Base-by-base conservation (phyloP, 2,888 invertebrate species). In the Ectemnius lituratus region DNA sequence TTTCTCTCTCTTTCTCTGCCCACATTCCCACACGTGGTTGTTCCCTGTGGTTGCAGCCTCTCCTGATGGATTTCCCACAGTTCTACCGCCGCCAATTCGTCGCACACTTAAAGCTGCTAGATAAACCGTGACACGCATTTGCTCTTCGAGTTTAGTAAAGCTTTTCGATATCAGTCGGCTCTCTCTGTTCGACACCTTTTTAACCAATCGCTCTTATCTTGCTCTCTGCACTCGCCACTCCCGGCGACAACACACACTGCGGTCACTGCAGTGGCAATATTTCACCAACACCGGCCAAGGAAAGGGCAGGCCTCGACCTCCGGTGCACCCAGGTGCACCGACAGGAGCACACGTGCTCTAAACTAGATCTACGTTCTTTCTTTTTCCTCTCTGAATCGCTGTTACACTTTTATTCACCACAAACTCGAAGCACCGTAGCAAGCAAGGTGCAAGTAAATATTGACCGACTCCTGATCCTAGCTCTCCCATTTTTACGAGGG, bases 211-310 rank as follows among this genome's bases (percentile, higher is more conserved):
- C 52, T 52, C 37, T 37, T 37, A 37, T 52, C 52, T 23, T 3
- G 23, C 23, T 23, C 3, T 52, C 16, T 16, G 20, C 56, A 61
- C 23, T 68, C 49, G 46, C 72, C 57, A 45, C 64, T 76, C 67
- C 67, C 5, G 57, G 61, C 37, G n/a, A 69, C 37, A 74, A 46
- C 60, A 64, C 49, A 69, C 76, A 66, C 74, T 68, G 84, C 83
- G 78, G 71, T 60, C 62, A 76, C 69, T 83, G 84, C 81, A 78
- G 80, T 76, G 62, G 84, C 78, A 70, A 85, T 84, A 85, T 81
- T 83, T 84, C 82, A 82, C 70, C 37, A 65, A 57, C 62, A 18
- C 67, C 75, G 37, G 8, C 20, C 46, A 28, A 62, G 64, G 58
- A 73, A 58, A 65, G 70, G 62, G 70, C 73, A 73, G 69, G 56